Evolutionary conservation across 2,113 vertebrate species (phyloP), one percentile per base, ranked within the genome.

Genomic region (Melanotaenia duboulayi): DNA sequence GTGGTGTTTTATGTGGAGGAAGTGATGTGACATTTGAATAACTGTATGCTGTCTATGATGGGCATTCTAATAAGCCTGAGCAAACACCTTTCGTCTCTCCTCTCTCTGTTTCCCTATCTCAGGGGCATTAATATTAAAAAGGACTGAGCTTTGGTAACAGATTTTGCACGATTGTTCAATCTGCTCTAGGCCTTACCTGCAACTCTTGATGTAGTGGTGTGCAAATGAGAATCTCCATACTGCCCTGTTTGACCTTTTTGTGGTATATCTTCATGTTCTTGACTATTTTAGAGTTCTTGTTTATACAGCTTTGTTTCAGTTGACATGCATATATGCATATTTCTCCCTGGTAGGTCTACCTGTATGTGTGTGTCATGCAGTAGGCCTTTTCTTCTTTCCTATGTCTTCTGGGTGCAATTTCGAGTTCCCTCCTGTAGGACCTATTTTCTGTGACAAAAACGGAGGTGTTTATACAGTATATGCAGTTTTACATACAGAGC

Each of bases 251-350:
- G 89, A 93, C 91, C 90, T 87, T 76, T 81, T 78, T 80, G 72
- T 59, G 84, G 86, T 86, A 86, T 81, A 90, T 83, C 90, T 90
- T 90, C 81, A 84, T 80, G 80, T 87, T 83, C 85, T 39, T 52
- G 74, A 87, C 90, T 91, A 78, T 92, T 91, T 89, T 89, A 82
- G 46, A 88, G 83, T 88, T 82, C 80, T 91, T 94, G 91, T 93
- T 94, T 94, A 87, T 93, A 89, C 87, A 76, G 61, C 78, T 89
- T 81, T 83, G 78, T 82, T 82, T 82, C 74, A 78, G 58, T 81
- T 90, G 82, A 90, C 81, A 81, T 93, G 86, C 89, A 93, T 93
- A 90, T 93, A 89, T 93, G 87, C 89, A 93, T 93, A 92, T 94
- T 91, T 37, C 79, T 78, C 74, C 87, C 70, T 84, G 82, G 74